phyloP scores from a whole-genome alignment of 2,888 invertebrate species.

The Drosophila robusta region DNA sequence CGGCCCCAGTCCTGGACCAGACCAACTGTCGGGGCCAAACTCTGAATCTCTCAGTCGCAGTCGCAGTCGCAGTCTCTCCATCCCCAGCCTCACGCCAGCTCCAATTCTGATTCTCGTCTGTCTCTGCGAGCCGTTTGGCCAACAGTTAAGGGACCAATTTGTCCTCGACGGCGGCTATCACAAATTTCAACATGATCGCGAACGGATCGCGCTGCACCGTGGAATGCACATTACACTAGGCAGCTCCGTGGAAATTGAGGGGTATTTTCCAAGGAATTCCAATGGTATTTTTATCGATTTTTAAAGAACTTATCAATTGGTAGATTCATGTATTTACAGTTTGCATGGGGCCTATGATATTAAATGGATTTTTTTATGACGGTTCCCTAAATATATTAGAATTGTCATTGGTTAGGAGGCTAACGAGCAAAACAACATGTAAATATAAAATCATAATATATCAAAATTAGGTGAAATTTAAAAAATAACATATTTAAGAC shows the following conservation, averaged over 20 bases:
- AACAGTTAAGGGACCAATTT: slow-evolving; percentile 76
- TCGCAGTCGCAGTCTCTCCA: slow-evolving; percentile 2
- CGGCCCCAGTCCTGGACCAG: slow-evolving; percentile 34
- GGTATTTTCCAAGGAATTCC: slow-evolving; percentile 49
- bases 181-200: slow-evolving; percentile 77
- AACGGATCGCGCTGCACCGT: slow-evolving; percentile 41
- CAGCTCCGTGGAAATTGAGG: slow-evolving; percentile 17
- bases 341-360: neutral
- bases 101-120: slow-evolving; percentile 16
- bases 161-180: slow-evolving; percentile 75
- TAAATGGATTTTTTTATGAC: too few relatives aligned
- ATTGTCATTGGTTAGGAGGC: too few relatives aligned
- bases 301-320: slow-evolving; percentile 34
- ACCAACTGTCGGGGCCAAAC: slow-evolving; percentile 49
- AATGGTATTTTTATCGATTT: slow-evolving; percentile 58
- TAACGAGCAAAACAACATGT: too few relatives aligned
- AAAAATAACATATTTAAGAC: too few relatives aligned
- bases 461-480: too few relatives aligned
- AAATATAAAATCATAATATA: too few relatives aligned
- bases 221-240: slow-evolving; percentile 48
- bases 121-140: slow-evolving; percentile 32
- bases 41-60: slow-evolving; percentile 10
- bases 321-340: neutral
- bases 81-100: slow-evolving; percentile 12
- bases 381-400: too few relatives aligned